Evolutionary conservation across 2,113 vertebrate species (phyloP).

Genomic region (Phocoena phocoena): DNA sequence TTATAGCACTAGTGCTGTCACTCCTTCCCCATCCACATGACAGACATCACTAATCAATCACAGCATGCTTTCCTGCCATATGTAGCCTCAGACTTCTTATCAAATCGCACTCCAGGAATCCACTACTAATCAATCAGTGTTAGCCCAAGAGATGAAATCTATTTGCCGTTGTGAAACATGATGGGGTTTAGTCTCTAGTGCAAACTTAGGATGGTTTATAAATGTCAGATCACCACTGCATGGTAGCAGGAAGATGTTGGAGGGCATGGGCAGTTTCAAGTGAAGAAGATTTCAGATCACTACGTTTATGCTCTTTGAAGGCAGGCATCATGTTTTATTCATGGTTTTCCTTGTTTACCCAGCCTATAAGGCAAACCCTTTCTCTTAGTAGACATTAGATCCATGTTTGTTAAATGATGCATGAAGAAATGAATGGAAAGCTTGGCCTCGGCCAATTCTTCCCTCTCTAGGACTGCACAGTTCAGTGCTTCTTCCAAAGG

Average conservation of each 20-base stretch:
- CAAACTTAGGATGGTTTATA: background rate
- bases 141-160: constrained; percentile 12
- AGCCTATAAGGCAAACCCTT: background rate
- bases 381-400: background rate
- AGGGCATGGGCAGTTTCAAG: background rate
- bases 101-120: constrained; percentile 26
- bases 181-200: background rate
- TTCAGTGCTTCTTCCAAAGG: constrained; percentile 9
- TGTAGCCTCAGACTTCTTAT: constrained; percentile 16
- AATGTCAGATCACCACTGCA: background rate
- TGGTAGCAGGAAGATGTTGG: background rate
- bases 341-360: background rate
- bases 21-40: background rate
- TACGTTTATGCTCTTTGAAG: background rate
- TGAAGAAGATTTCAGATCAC: background rate
- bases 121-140: background rate
- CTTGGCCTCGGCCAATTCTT: background rate
- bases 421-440: background rate
- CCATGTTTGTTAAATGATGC: background rate
- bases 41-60: constrained; percentile 70
- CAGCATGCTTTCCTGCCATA: background rate
- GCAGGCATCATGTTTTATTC: background rate
- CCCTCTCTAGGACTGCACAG: background rate
- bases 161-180: constrained; percentile 9
- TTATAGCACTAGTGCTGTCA: background rate